Percentiles rank a stretch among this genome's conserved stretches.
Conservation (phyloP, 2,888 invertebrate species). For the Cantharis rufa region DNA sequence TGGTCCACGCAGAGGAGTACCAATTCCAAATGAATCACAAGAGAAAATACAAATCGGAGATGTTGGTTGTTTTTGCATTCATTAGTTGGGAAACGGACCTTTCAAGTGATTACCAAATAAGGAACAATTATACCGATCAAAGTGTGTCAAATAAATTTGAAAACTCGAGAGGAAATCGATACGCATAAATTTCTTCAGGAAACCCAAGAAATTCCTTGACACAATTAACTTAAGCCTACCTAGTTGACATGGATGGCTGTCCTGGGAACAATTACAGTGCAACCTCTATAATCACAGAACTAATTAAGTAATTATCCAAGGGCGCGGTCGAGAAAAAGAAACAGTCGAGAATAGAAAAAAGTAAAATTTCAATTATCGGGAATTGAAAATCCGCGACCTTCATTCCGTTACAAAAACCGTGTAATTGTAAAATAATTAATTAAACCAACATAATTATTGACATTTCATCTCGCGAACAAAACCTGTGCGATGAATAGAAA, state of each 20-base stretch:
- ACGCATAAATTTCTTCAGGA: background rate
- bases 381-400: background rate
- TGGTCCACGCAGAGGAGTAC: background rate
- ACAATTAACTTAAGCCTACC: background rate
- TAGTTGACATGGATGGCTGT: background rate
- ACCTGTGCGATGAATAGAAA: conserved; percentile 6
- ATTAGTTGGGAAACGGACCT: background rate
- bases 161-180: background rate
- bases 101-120: background rate
- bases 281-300: background rate
- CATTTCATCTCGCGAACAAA: background rate
- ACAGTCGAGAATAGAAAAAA: background rate
- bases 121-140: background rate
- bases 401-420: background rate
- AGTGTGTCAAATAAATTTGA: background rate
- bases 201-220: background rate
- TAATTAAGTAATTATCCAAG: background rate
- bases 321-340: background rate
- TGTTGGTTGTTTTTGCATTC: background rate
- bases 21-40: background rate
- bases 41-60: background rate
- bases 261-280: background rate
- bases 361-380: background rate
- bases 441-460: background rate
- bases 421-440: background rate